Base-by-base conservation (phyloP, 1,140 invertebrate genomes). In the Homarus americanus region DNA sequence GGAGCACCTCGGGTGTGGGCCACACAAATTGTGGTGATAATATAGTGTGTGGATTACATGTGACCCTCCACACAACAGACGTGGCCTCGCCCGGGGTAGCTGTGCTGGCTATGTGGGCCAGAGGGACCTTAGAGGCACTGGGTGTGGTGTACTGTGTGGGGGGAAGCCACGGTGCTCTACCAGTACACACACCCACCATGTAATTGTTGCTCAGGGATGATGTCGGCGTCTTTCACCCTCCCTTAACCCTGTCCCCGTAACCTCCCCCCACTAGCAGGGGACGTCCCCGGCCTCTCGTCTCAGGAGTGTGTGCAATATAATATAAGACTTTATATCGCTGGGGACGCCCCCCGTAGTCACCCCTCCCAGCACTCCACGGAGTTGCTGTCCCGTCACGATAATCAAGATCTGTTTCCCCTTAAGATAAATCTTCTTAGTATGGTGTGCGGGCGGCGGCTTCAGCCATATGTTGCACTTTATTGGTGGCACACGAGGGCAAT, bases 271-370 rank as follows among this genome's bases (percentile, higher is more conserved):
- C 49, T 53, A 41, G 28, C 38, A 38, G 34, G n/a, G 80, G 88
- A 40, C 49, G 66, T 7, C 80, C 73, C 49, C 73, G 80, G 88
- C 82, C 80, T 44, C 87, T 72, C 88, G 88, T 90, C 88, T 90
- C 88, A 90, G 88, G 80, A 90, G 88, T 84, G 82, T 90, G 88
- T 90, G 88, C 88, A 90, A 90, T 90, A 90, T 90, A 84, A 90
- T 90, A 78, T 90, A 90, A 90, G 88, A 90, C 88, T 90, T 90
- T 83, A 84, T 36, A 49, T 44, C 38, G 88, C 88, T 73, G 88
- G 36, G 88, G 72, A 53, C 69, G 69, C 49, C 44, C 49, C 78
- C 36, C 63, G 24, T 24, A 3, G 53, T 69, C 58, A 34, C 58
- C 32, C 41, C 84, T 28, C 72, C 28, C n/a, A 12, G 34, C 36